Percentiles rank a stretch among this genome's conserved stretches.
Conservation (phyloP, 2,888 invertebrate genomes). For the Theretra japonica region DNA sequence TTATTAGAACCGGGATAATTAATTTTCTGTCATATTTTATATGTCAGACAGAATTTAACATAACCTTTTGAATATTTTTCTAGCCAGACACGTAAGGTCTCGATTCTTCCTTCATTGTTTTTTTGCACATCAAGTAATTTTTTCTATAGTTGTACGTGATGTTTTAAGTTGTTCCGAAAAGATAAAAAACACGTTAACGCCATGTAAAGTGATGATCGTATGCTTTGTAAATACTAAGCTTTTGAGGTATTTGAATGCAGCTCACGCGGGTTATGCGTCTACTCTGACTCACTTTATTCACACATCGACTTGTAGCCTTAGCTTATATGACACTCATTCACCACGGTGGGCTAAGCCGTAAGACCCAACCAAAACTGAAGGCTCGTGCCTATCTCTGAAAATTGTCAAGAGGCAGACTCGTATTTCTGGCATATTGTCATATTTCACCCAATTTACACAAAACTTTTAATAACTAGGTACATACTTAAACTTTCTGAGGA, state of each 20-base stretch:
- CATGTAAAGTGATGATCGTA: constrained; percentile 32
- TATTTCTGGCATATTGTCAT: no score
- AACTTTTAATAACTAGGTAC: no score
- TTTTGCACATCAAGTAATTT: constrained; percentile 26
- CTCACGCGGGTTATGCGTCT: constrained; percentile 39
- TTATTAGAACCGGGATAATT: neutral
- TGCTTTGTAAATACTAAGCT: constrained; percentile 29
- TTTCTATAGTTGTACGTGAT: constrained; percentile 21
- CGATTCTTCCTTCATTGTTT: constrained; percentile 21
- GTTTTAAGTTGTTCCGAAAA: constrained; percentile 27
- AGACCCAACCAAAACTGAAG: no score
- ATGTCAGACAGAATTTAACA: neutral
- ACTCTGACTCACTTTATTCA: constrained; percentile 49
- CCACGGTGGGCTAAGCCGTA: neutral
- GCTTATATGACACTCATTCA: neutral
- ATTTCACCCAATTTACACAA: no score
- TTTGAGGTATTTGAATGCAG: constrained; percentile 45
- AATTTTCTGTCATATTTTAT: neutral
- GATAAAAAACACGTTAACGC: constrained; percentile 31
- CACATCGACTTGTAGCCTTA: constrained; percentile 41
- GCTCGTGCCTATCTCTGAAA: no score
- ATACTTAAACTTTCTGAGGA: no score
- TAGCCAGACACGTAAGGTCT: constrained; percentile 1
- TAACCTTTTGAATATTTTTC: constrained; percentile 12
- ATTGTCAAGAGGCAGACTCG: no score